phyloP scores from a whole-genome alignment of 2,113 vertebrate genomes.

The Carettochelys insculpta region DNA sequence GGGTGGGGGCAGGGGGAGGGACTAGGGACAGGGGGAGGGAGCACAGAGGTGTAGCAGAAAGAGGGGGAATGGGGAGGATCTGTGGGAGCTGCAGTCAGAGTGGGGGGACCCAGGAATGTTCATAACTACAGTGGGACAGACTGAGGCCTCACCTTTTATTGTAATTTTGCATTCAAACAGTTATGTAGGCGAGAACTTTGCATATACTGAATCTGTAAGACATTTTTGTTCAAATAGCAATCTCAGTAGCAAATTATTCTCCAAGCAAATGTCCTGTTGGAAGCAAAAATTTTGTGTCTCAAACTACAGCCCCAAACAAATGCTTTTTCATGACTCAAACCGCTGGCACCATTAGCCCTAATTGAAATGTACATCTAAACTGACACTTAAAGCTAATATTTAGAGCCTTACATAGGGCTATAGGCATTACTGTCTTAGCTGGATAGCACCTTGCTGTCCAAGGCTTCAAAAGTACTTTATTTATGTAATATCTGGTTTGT shows the following conservation, averaged over 20 bases:
- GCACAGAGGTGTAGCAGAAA: too few species aligned
- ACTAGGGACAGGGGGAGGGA: too few species aligned
- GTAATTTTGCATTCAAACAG: neutral
- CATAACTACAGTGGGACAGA: too few species aligned
- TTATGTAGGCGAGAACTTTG: neutral
- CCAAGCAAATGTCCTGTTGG: neutral
- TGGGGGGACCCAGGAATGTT: too few species aligned
- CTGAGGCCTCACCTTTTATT: too few species aligned
- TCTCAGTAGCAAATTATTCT: neutral
- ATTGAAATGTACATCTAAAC: slow-evolving; percentile 68
- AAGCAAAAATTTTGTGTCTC: neutral
- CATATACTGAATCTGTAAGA: neutral
- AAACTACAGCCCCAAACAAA: neutral
- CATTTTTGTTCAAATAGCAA: slow-evolving; percentile 13
- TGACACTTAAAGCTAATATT: slow-evolving; percentile 40
- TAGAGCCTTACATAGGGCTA: slow-evolving; percentile 37
- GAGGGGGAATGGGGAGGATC: too few species aligned
- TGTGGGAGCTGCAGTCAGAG: too few species aligned
- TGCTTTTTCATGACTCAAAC: slow-evolving; percentile 40
- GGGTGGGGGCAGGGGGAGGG: too few species aligned
- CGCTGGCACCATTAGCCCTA: slow-evolving; percentile 35
- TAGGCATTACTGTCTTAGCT: slow-evolving; percentile 39
- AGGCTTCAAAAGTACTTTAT: slow-evolving; percentile 53
- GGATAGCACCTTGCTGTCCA: slow-evolving; percentile 50
- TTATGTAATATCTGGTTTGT: slow-evolving; percentile 65